Base-by-base conservation (phyloP, 2,888 invertebrate genomes). In the Ceratothoa steindachneri region DNA sequence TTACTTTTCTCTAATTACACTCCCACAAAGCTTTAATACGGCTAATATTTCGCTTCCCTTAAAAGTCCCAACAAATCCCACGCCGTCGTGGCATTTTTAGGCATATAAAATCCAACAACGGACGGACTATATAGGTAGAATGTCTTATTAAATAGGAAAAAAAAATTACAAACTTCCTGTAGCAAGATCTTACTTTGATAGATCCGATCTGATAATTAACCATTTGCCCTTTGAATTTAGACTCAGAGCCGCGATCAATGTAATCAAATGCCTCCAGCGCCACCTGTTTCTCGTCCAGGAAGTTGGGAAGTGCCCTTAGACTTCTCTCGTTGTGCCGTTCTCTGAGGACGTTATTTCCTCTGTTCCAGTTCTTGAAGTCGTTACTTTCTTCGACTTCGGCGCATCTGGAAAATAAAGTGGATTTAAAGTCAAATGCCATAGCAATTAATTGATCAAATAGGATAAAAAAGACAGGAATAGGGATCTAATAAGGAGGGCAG, bases 241-340 rank as follows among this genome's bases (percentile, higher is more conserved):
- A 79, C 22, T 79, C 75, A n/a, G 78, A 79, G 24, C 73, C 73
- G 27, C 65, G 71, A 53, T 79, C 72, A 19, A 79, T 71, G 22
- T 75, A 79, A 65, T 75, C 76, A 53, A 79, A 79, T 12, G 78
- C 78, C 30, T 79, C 78, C 29, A 75, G 53, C 15, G 68, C 75
- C 52, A 79, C 52, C 67, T 79, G 78, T 52, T 79, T 51, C 31
- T 79, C 72, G 19, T 71, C 64, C 51, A 79, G 30, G 2, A 64
- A 73, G 7, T 55, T 24, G 3, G 78, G 78, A n/a, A 79, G 70
- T 3, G 22, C n/a, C 12, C n/a, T 31, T 28, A 70, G 24, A 1
- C 64, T n/a, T 7, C 67, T 9, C 22, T 73, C 73, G 2, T 60
- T 24, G 12, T 60, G 12, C 19, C 12, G 1, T 12, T 24, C 24